Percentiles rank a stretch among this genome's conserved stretches.
These are phyloP conservation scores for Arrhamphus sclerolepis DNA, from an alignment of 2,797 vertebrate genomes.

Conservation along the genomic window DNA sequence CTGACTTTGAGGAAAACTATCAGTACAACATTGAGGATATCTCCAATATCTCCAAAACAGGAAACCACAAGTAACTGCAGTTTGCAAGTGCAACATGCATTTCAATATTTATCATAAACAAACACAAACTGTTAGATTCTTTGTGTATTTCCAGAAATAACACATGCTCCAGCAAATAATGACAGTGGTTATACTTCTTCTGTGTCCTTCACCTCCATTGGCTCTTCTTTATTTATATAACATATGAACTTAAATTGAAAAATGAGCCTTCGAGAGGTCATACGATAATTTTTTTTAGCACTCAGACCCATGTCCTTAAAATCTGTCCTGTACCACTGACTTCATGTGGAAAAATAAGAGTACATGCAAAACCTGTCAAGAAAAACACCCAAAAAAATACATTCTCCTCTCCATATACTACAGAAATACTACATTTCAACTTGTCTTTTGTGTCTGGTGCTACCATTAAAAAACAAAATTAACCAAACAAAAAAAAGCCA, in stretches of 20 bases:
- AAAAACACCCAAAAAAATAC: too few relatives aligned
- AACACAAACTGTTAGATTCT: constrained; percentile 15
- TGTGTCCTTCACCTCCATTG: background rate
- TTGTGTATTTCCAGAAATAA: constrained; percentile 15
- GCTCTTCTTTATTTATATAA: constrained; percentile 6
- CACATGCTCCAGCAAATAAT: constrained; percentile 18
- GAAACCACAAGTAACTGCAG: constrained; percentile 38
- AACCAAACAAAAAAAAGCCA: constrained; percentile 43
- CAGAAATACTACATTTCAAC: constrained; percentile 27
- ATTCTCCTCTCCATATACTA: constrained; percentile 15
- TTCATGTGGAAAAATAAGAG: constrained; percentile 2
- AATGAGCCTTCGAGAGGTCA: background rate
- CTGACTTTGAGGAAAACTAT: constrained; percentile 5
- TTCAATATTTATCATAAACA: constrained; percentile 17
- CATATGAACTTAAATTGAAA: constrained; percentile 5
- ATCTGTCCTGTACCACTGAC: constrained; percentile 15
- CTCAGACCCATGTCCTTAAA: background rate
- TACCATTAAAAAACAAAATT: constrained; percentile 31
- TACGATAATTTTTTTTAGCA: background rate
- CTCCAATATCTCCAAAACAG: background rate
- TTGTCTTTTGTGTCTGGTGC: constrained; percentile 12
- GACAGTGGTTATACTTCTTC: background rate
- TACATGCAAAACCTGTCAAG: constrained; percentile 28
- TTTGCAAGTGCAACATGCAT: constrained; percentile 26
- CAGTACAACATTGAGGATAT: constrained; percentile 16